These are phyloP conservation scores for Subacronicta megacephala DNA, from an alignment of 2,888 invertebrate genomes.

Conservation along the genomic window DNA sequence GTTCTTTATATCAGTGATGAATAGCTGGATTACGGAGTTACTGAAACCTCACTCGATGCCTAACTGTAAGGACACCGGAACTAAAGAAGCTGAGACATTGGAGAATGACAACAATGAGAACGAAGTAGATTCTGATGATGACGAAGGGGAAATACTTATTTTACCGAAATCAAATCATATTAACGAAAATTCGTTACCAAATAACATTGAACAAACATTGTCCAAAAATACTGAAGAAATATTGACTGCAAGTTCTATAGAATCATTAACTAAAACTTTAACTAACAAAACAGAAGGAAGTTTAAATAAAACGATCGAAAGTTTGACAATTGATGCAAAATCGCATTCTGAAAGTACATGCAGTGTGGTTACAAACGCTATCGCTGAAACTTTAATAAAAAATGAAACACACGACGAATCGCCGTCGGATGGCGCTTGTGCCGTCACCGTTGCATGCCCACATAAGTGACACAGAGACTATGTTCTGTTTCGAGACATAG, in stretches of 20 bases:
- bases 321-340: constrained; percentile 12
- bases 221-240: not conserved
- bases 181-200: not conserved
- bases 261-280: not conserved
- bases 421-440: constrained; percentile 5
- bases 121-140: constrained; percentile 39
- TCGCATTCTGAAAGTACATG: constrained; percentile 10
- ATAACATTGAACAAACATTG: constrained; percentile 1
- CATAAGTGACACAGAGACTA: constrained; percentile 28
- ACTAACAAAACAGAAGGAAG: constrained; percentile 10
- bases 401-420: constrained; percentile 6
- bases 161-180: constrained; percentile 6
- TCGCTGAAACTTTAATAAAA: constrained; percentile 7
- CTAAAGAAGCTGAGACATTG: constrained; percentile 52
- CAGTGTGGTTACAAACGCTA: constrained; percentile 15
- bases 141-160: constrained; percentile 31
- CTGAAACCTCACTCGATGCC: constrained; percentile 58
- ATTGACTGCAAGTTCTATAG: not conserved
- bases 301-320: constrained; percentile 7
- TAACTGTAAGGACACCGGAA: constrained; percentile 47
- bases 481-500: constrained; percentile 32
- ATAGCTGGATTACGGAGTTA: constrained; percentile 66
- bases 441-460: constrained; percentile 15
- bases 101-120: constrained; percentile 34
- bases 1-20: constrained; percentile 66